These are phyloP conservation scores for Rhodophaea formosa DNA, from an alignment of 2,888 invertebrate species.

Conservation along the genomic window DNA sequence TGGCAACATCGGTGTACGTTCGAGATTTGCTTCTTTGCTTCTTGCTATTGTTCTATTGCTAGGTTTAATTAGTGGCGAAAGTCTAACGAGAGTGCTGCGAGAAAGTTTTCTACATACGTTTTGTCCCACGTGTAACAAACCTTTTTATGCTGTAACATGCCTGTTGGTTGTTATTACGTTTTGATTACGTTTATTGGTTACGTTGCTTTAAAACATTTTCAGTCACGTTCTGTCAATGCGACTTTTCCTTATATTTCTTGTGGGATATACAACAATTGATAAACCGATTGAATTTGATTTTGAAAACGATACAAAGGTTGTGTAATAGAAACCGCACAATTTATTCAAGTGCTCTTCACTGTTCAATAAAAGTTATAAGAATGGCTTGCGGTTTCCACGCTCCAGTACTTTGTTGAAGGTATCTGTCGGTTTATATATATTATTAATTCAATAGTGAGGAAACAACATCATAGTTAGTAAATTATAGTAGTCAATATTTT, in stretches of 20 bases:
- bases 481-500: not conserved
- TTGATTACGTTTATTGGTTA: slow-evolving; percentile 27
- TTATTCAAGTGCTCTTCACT: slow-evolving; percentile 27
- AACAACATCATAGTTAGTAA: too few species aligned
- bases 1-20: slow-evolving; percentile 62
- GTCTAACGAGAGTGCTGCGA: slow-evolving; percentile 70
- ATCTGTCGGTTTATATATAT: not conserved
- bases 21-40: slow-evolving; percentile 68
- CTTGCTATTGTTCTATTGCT: slow-evolving; percentile 72
- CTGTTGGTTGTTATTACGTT: slow-evolving; percentile 47
- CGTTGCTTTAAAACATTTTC: not conserved
- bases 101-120: slow-evolving; percentile 62
- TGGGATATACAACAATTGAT: not conserved
- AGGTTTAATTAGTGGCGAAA: slow-evolving; percentile 77
- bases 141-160: slow-evolving; percentile 48
- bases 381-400: slow-evolving; percentile 37
- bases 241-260: not conserved
- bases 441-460: too few species aligned
- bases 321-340: slow-evolving; percentile 12
- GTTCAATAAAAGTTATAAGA: slow-evolving; percentile 31
- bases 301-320: not conserved
- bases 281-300: slow-evolving; percentile 7
- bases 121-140: slow-evolving; percentile 53
- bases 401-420: slow-evolving; percentile 6
- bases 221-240: not conserved